Evolutionary conservation across 1,140 invertebrate genomes (phyloP).

Genomic region (Plutomurus gul): DNA sequence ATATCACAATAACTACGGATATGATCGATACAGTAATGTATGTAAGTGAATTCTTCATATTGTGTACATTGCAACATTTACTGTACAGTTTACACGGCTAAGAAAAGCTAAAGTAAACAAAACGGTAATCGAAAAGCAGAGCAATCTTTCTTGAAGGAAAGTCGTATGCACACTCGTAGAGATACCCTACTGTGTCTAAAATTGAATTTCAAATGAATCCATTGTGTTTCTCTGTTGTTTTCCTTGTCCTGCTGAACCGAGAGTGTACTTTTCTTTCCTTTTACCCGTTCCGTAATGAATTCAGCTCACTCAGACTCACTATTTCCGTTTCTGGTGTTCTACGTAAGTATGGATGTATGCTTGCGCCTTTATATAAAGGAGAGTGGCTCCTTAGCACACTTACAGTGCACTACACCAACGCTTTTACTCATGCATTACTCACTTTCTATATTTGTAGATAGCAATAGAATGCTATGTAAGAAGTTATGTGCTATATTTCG

Average conservation of each 20-base stretch:
- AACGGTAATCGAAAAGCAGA: conserved; percentile 4
- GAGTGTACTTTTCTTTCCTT: neutral
- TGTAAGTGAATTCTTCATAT: too few species aligned
- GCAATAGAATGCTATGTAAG: neutral
- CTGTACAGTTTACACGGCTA: neutral
- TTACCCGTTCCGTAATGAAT: conserved; percentile 10
- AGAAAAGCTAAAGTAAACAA: neutral
- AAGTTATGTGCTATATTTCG: neutral
- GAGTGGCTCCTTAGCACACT: neutral
- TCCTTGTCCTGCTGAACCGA: too few species aligned
- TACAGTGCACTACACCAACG: neutral
- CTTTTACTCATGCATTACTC: neutral
- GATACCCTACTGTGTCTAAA: conserved; percentile 16
- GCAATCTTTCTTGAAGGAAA: conserved; percentile 25
- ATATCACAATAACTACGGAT: too few species aligned
- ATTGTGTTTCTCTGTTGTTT: neutral
- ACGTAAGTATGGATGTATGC: too few species aligned
- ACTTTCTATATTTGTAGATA: too few species aligned
- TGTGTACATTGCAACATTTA: too few species aligned
- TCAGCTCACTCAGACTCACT: neutral
- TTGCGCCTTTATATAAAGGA: too few species aligned
- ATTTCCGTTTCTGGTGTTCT: neutral
- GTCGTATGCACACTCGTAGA: too few species aligned
- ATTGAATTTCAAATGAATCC: conserved; percentile 26
- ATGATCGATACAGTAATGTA: too few species aligned